Conservation (phyloP, 2,888 invertebrate species). For the Lumbricus terrestris region DNA sequence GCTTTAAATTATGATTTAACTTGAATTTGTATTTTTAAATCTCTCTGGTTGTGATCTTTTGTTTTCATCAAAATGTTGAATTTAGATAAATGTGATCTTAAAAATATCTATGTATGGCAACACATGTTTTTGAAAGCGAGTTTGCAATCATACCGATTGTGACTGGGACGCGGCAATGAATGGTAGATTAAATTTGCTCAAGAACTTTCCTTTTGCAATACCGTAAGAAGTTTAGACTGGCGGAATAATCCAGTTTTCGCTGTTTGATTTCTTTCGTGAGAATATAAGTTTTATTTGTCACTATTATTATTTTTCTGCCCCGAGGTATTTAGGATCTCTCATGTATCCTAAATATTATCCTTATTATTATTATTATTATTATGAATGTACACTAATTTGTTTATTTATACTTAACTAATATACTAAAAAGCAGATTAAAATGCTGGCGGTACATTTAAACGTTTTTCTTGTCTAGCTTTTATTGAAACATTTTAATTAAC, state of each 20-base stretch:
- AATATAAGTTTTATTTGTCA: background rate
- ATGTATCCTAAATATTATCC: no score
- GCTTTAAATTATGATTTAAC: background rate
- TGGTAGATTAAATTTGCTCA: background rate
- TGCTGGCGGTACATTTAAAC: background rate
- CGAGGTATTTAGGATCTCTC: no score
- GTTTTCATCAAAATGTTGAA: background rate
- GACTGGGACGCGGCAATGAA: background rate
- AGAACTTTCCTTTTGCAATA: background rate
- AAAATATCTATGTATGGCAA: no score
- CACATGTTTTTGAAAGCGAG: no score
- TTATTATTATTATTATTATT: background rate
- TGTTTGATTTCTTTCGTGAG: background rate
- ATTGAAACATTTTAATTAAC: background rate
- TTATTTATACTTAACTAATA: background rate
- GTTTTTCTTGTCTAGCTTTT: background rate
- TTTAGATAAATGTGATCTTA: background rate
- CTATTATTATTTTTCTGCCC: no score
- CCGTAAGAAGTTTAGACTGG: background rate
- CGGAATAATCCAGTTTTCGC: background rate
- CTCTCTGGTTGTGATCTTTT: background rate
- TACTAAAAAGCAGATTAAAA: background rate
- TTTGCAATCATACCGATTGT: no score
- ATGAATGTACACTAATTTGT: background rate
- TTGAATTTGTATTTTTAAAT: background rate